Base-by-base conservation (phyloP, 2,797 vertebrate species). In the Adelosebastes latens region DNA sequence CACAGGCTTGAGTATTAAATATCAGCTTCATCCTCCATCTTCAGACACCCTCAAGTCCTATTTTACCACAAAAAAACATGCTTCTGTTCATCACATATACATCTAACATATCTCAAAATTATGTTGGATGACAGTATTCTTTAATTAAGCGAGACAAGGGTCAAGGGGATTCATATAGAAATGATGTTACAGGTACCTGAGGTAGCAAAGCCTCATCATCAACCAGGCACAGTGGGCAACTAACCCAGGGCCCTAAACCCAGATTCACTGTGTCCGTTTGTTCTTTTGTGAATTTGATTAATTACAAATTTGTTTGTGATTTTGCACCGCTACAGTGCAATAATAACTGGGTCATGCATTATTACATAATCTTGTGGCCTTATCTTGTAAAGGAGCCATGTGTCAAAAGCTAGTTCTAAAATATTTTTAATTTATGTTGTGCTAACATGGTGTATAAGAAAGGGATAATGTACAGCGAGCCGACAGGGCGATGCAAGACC, bases 1-100 rank as follows among this genome's bases (percentile, higher is more conserved):
- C 53, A 77, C n/a, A 56, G 27, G 34, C 42, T 55, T 63, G 61
- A 58, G 55, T 60, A 31, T 36, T 70, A 53, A 66, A 75, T 34
- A 29, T 53, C 39, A 46, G 12, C 31, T 36, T 29, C 31, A 29
- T 65, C 69, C 31, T 42, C 24, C 4, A n/a, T 12, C 12, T 62
- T 31, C 14, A 68, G 36, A 72, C 25, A 11, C 13, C 2, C 18
- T 52, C 0, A 72, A 12, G 5, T 64, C 4, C 20, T 34, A 13
- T 55, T 75, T 65, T 6, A 36, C 27, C 3, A 42, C 36, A 79
- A 16, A 42, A 42, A 4, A 16, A 58, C 32, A 56, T 55, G 16
- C 5, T 24, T 31, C n/a, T 68, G 3, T 59, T 69, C 11, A 36
- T 62, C 24, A 52, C 13, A 64, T 7, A 20, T 3, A 14, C 27